Evolutionary conservation across 2,113 vertebrate species (phyloP), one percentile per base, ranked within the genome.

Genomic region (Megaleporinus macrocephalus): DNA sequence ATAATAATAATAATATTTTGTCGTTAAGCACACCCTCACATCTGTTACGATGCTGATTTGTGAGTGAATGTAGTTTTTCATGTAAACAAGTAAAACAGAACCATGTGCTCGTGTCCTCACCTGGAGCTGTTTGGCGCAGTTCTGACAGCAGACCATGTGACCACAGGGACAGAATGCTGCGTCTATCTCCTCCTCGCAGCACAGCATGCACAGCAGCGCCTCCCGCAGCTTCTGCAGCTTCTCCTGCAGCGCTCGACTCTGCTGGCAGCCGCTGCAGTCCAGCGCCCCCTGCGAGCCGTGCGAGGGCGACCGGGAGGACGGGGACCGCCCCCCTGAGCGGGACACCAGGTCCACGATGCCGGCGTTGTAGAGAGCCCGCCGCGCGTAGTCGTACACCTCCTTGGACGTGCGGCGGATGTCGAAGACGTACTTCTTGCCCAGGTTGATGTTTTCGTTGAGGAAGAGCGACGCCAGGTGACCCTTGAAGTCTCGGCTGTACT

Each of bases 371-470:
- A 99, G 96, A 1, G 96, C 93, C 63, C 98, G 92, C 5, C 98
- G 93, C 1, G 97, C 96, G 0, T 98, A 96, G 92, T 99, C 98
- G 24, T 99, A 99, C 18, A 96, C 98, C 92, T 99, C 98, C 91
- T 99, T 99, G 47, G 97, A 96, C 1, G 98, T 99, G 86, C 98
- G 96, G 57, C 95, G 95, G 82, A 99, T 99, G 87, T 99, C 98
- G 51, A 99, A 99, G 26, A 99, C 96, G 0, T 98, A 99, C 78
- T 99, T 99, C 93, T 99, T 99, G 76, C 98, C 98, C 72, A 99
- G 94, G 91, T 98, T 97, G 82, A 99, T 96, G 88, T 98, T 98
- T 88, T 99, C 98, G 59, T 99, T 99, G 85, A 99, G 95, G 89
- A 99, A 99, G 0, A 99, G 93, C 2, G 98, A 99, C 0, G 98